These are phyloP conservation scores for Torymus tubicola DNA, from an alignment of 2,888 invertebrate genomes.

Conservation along the genomic window DNA sequence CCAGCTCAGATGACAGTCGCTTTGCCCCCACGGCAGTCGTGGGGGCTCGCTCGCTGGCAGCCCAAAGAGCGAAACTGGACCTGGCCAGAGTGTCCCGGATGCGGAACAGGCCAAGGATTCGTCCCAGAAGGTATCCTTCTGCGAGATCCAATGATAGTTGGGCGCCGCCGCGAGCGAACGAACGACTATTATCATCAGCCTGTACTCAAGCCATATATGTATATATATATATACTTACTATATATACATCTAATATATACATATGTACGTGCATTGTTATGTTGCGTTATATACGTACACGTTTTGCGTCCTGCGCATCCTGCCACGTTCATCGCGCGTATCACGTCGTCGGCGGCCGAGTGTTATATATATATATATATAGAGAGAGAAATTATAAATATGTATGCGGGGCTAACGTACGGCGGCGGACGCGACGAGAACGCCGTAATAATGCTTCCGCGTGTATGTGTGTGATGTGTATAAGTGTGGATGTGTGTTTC, in stretches of 20 bases:
- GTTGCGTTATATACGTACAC: not conserved
- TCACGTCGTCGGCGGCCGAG: not conserved
- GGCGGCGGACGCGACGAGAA: not conserved
- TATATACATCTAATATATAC: no score
- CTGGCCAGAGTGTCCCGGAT: conserved; percentile 77
- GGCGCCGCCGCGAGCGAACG: not conserved
- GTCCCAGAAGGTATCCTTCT: conserved; percentile 75
- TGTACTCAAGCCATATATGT: no score
- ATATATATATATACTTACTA: no score
- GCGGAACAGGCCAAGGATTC: conserved; percentile 74
- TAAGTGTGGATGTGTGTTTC: not conserved
- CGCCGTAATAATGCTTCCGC: no score
- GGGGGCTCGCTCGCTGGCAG: conserved; percentile 81
- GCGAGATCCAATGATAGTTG: conserved; percentile 84
- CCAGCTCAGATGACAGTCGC: conserved; percentile 91
- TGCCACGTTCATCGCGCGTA: not conserved
- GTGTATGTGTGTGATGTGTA: not conserved
- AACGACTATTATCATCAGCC: no score
- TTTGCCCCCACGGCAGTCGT: conserved; percentile 83
- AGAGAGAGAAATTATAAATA: no score
- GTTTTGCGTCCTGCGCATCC: conserved; percentile 40
- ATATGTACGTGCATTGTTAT: not conserved
- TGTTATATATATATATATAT: no score
- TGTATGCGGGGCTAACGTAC: no score
- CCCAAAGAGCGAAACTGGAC: conserved; percentile 78